Evolutionary conservation across 2,797 vertebrate genomes (phyloP).

Genomic region (Urophycis tenuis): DNA sequence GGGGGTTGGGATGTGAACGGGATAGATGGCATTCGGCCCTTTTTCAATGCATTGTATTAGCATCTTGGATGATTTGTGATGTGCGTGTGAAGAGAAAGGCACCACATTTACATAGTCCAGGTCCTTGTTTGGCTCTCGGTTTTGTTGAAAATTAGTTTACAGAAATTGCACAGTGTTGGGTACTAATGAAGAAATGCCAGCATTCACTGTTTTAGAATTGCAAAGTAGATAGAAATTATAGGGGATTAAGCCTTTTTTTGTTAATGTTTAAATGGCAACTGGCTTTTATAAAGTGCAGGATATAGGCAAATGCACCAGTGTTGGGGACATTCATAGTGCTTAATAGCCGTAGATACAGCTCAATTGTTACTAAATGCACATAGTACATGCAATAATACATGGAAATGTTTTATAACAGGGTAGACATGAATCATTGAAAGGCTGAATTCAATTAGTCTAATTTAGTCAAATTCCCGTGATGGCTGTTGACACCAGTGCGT

Average conservation of each 20-base stretch:
- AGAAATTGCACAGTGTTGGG: neutral
- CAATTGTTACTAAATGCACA: too few relatives aligned
- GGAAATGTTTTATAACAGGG: neutral
- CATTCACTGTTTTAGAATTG: neutral
- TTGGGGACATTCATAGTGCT: neutral
- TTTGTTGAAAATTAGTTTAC: neutral
- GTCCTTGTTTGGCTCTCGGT: neutral
- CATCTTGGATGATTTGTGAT: neutral
- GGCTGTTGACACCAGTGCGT: too few relatives aligned
- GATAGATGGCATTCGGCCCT: conserved; percentile 34
- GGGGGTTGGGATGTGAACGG: conserved; percentile 60
- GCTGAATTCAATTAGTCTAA: neutral
- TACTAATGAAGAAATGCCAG: neutral
- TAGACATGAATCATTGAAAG: neutral
- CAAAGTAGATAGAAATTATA: neutral
- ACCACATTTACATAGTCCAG: neutral
- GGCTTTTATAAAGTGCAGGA: neutral
- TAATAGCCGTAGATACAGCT: neutral
- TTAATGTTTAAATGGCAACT: neutral
- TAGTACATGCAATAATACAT: neutral
- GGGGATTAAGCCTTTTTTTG: neutral
- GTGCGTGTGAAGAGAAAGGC: neutral
- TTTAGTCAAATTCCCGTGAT: neutral
- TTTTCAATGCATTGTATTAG: conserved; percentile 2
- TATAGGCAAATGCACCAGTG: neutral